A percentile compares a stretch with the other conserved stretches of the same genome.
Conservation (phyloP, 2,113 vertebrate species). For the Electrona antarctica region DNA sequence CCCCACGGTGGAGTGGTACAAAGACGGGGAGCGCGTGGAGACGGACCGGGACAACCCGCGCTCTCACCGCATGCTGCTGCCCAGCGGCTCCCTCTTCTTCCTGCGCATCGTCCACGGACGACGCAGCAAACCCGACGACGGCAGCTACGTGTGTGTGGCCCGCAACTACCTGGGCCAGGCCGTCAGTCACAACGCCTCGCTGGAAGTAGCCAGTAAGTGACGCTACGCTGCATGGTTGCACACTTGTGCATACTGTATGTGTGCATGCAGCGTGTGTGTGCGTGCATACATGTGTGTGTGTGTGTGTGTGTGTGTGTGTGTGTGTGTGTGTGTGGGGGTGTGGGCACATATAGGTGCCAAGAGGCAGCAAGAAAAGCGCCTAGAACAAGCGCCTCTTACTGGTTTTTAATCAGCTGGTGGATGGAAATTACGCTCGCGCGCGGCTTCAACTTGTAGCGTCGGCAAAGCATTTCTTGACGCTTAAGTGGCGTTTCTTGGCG, state of each 20-base stretch:
- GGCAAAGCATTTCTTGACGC: too few species aligned
- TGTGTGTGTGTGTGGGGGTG: not conserved
- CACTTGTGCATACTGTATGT: not conserved
- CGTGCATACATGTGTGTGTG: too few species aligned
- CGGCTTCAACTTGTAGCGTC: too few species aligned
- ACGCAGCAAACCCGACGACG: slow-evolving; percentile 91
- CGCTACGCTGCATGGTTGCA: not conserved
- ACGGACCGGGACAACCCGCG: slow-evolving; percentile 75
- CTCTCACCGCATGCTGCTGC: slow-evolving; percentile 78
- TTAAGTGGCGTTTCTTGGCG: too few species aligned
- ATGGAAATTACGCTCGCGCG: too few species aligned
- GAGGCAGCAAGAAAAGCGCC: too few species aligned
- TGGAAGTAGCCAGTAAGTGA: slow-evolving; percentile 97
- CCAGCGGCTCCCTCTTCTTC: slow-evolving; percentile 92
- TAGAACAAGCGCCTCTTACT: too few species aligned
- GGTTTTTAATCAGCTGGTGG: too few species aligned
- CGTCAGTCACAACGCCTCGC: slow-evolving; percentile 93
- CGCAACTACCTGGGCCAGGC: slow-evolving; percentile 96
- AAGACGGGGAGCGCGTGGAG: slow-evolving; percentile 76
- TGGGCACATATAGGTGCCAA: not conserved
- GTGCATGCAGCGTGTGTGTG: not conserved
- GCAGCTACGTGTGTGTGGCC: slow-evolving; percentile 92
- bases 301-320: too few species aligned
- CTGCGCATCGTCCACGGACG: slow-evolving; percentile 91
- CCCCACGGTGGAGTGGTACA: slow-evolving; percentile 80